Percentiles rank a stretch among this genome's conserved stretches.
These are phyloP conservation scores for Elaphurus davidianus DNA, from an alignment of 2,113 vertebrate species.

Conservation along the genomic window DNA sequence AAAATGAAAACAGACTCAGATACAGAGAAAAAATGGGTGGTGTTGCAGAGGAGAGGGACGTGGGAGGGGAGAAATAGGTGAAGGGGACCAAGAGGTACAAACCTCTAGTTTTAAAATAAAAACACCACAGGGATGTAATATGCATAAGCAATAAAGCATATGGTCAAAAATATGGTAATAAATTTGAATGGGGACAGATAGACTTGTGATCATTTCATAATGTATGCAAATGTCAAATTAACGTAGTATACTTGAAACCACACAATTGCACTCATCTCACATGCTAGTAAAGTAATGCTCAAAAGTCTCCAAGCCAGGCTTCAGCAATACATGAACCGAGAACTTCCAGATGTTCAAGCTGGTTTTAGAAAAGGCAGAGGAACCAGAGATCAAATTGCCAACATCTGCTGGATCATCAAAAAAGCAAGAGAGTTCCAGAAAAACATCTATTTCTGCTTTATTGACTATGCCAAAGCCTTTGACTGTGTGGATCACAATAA, in stretches of 20 bases:
- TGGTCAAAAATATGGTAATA: not conserved
- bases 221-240: not conserved
- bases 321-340: too few relatives aligned
- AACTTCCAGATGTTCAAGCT: too few relatives aligned
- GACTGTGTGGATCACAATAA: too few relatives aligned
- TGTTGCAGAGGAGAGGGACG: not conserved
- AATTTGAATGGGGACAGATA: not conserved
- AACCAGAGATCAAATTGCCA: too few relatives aligned
- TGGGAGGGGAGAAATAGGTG: not conserved
- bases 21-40: not conserved
- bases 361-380: too few relatives aligned
- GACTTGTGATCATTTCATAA: not conserved
- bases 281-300: too few relatives aligned
- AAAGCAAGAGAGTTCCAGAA: too few relatives aligned
- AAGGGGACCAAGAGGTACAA: not conserved
- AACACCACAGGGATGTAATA: not conserved
- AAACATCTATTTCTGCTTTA: too few relatives aligned
- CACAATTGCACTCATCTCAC: too few relatives aligned
- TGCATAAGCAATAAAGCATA: not conserved
- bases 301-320: too few relatives aligned
- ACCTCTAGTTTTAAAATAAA: not conserved
- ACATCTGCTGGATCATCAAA: too few relatives aligned
- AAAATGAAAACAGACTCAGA: not conserved
- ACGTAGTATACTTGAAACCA: not conserved
- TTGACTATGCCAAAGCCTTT: too few relatives aligned